Base-by-base conservation (phyloP, 1,140 invertebrate genomes). In the Alviniconcha marisindica region DNA sequence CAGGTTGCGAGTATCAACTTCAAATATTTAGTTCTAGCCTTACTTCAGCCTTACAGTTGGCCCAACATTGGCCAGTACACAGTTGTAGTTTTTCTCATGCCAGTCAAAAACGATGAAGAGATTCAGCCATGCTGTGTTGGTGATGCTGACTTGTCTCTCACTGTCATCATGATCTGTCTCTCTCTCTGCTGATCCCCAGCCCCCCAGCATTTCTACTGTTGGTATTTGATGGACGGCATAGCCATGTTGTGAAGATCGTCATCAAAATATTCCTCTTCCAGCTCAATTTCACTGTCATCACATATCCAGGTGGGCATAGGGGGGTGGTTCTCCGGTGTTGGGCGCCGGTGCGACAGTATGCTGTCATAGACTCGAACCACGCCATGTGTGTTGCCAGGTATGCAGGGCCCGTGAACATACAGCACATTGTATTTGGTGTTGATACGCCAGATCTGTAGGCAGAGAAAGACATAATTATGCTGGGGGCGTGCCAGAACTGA, bases 341-440 rank as follows among this genome's bases (percentile, higher is more conserved):
- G 81, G 83, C 82, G 44, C 79, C 87, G 79, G 10, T 94, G 86
- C 1, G 95, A 95, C 48, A 98, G 90, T 42, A 96, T 87, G 28
- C 96, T 96, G 91, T 99, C 98, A 88, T 95, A 96, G 74, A 99
- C 94, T 86, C 96, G 95, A 24, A 97, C 95, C 88, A 96, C 95
- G n/a, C 95, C 95, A 90, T 97, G 96, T 0, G 94, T 96, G 88
- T 95, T 95, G 15, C 98, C 98, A 56, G 98, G 96, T 84, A 98
- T 94, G 44, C 93, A 95, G 14, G 95, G 94, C n/a, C 97, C 97
- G 86, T 95, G 92, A 15, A 98, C 96, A 95, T 96, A 99, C 33
- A 99, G 94, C 0, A 99, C 95, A 94, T 99, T 99, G 91, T 98
- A 96, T 91, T 98, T 97, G 21, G 96, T 97, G 92, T 99, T 98